Evolutionary conservation across 2,888 invertebrate species (phyloP).

Genomic region (Synergus gifuensis): DNA sequence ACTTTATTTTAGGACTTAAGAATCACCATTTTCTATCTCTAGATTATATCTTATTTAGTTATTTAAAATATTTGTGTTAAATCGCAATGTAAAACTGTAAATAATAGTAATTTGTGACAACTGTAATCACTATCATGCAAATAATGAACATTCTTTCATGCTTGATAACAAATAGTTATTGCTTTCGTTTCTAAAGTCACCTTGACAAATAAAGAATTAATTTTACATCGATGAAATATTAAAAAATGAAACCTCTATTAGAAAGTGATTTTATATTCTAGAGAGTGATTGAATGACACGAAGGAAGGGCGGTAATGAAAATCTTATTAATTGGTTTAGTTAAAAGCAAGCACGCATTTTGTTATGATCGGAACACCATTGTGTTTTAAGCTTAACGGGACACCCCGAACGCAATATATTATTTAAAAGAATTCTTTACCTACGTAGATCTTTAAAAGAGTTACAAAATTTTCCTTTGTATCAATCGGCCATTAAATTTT

Average conservation of each 20-base stretch:
- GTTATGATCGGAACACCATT: slow-evolving; percentile 3
- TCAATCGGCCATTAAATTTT: slow-evolving; percentile 73
- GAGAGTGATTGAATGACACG: background rate
- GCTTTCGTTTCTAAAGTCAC: background rate
- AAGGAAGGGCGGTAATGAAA: slow-evolving; percentile 26
- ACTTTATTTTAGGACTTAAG: too few relatives aligned
- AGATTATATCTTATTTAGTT: too few relatives aligned
- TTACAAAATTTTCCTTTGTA: slow-evolving; percentile 71
- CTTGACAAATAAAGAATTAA: background rate
- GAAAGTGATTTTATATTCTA: background rate
- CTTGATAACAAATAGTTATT: background rate
- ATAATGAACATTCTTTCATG: background rate
- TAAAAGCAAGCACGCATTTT: slow-evolving; percentile 46
- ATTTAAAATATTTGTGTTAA: background rate
- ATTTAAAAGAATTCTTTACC: slow-evolving; percentile 68
- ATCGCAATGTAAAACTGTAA: background rate
- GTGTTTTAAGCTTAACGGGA: background rate
- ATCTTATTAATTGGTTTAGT: slow-evolving; percentile 52
- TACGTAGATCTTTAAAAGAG: slow-evolving; percentile 71
- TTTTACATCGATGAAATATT: background rate
- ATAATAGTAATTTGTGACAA: background rate
- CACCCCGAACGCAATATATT: slow-evolving; percentile 44
- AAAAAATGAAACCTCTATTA: background rate
- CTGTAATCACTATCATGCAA: background rate
- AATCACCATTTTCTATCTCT: too few relatives aligned